Evolutionary conservation across 2,113 vertebrate species (phyloP), one percentile per base, ranked within the genome.

Genomic region (Phrynocephalus versicolor): DNA sequence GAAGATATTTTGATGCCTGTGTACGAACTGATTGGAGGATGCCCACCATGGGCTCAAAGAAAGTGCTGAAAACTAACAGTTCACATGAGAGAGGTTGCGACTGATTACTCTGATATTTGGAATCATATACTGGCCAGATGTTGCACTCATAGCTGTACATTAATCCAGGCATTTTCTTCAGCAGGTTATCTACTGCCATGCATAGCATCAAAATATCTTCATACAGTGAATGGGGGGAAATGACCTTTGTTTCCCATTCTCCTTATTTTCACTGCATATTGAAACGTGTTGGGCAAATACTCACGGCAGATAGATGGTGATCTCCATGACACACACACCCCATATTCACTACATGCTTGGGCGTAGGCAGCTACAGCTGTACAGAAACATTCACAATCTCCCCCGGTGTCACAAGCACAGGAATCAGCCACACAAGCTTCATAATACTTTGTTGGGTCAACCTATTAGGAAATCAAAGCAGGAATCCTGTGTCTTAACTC

Each of bases 341-440:
- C 95, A 72, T 77, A 93, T 85, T 95, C 94, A 88, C 87, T 95
- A 3, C 95, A 95, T 12, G 93, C 94, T 89, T 95, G 94, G 51
- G 96, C 95, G 8, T 96, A 96, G 62, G 95, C 94, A 86, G 96
- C 94, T 82, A 96, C 93, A 51, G 95, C 95, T 51, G 96, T 96
- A 30, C 96, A 96, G 45, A 96, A 96, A 35, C 95, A 96, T 8
- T 95, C 95, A 35, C 95, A 95, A 39, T 95, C 96, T 88, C 95
- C 95, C 79, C 96, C 96, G 76, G 60, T 85, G 85, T 96, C 95
- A 70, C 96, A 96, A 30, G 95, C 96, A 83, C 96, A 95, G 45
- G 96, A 87, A 1, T 96, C 96, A 37, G 81, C 93, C 85, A 96
- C 95, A 64, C 96, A 96, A 33, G 95, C 94, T 75, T 96, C 94